These are phyloP conservation scores for Scolanthus callimorphus DNA, from an alignment of 92 coral and sea anemone species.

Conservation along the genomic window DNA sequence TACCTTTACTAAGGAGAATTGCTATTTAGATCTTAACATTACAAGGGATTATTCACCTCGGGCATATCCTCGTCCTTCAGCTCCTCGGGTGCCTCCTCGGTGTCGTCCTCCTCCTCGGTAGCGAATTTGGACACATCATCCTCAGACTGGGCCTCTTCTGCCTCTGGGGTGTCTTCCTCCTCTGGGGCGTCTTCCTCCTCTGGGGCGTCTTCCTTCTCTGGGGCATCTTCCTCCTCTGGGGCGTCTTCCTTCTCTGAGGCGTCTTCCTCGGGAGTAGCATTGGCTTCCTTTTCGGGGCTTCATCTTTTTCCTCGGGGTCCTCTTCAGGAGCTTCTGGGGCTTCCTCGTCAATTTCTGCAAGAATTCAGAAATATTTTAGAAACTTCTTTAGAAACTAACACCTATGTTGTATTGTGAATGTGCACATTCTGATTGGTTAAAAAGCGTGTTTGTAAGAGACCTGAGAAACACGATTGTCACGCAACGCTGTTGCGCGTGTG, in stretches of 20 bases:
- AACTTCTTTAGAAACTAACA: too few species aligned
- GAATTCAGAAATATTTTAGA: too few species aligned
- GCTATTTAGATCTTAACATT: too few species aligned
- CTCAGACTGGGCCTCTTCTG: neutral
- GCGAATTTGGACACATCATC: neutral
- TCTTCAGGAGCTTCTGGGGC: constrained; percentile 32
- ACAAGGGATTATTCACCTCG: too few species aligned
- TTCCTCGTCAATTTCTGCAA: constrained; percentile 11
- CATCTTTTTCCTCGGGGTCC: neutral
- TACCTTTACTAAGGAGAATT: too few species aligned
- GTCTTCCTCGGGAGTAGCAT: neutral
- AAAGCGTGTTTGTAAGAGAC: too few species aligned
- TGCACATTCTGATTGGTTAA: too few species aligned
- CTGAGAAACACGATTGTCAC: too few species aligned
- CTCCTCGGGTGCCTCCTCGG: constrained; percentile 5
- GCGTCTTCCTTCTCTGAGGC: neutral
- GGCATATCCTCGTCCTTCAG: neutral
- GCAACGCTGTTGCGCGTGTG: too few species aligned
- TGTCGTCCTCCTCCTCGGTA: constrained; percentile 1
- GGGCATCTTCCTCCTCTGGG: constrained; percentile 1
- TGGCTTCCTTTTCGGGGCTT: neutral
- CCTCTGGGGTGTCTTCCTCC: constrained; percentile 4
- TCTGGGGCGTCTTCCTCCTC: constrained; percentile 1
- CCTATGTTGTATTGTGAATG: too few species aligned
- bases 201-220: neutral